A percentile compares a stretch with the other conserved stretches of the same genome.
These are phyloP conservation scores for Pseudorasbora parva DNA, from an alignment of 2,113 vertebrate species.

Conservation along the genomic window DNA sequence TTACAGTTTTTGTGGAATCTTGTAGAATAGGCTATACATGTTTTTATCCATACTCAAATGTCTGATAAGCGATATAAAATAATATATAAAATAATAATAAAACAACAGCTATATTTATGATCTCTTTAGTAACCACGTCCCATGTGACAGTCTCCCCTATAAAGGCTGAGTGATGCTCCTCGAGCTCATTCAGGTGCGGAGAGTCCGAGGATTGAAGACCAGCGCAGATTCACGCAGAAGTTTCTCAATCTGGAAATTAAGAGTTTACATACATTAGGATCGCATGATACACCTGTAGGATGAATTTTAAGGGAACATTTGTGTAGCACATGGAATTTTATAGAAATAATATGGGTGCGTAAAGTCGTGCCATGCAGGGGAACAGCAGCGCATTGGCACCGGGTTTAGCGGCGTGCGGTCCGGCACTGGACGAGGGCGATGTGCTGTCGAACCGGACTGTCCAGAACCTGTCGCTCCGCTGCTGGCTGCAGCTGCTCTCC, in stretches of 20 bases:
- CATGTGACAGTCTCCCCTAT: constrained; percentile 33
- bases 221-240: neutral
- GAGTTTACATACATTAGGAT: neutral
- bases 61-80: neutral
- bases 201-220: neutral
- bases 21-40: neutral
- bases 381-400: constrained; percentile 59
- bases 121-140: neutral
- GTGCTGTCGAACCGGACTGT: constrained; percentile 58
- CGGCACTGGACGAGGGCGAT: constrained; percentile 64
- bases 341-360: neutral
- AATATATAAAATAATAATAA: neutral
- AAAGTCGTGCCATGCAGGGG: constrained; percentile 48
- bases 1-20: neutral
- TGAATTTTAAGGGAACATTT: neutral
- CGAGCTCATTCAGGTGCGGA: constrained; percentile 42
- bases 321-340: neutral
- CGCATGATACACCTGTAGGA: neutral
- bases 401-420: constrained; percentile 60
- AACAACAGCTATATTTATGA: neutral
- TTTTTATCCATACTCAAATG: neutral
- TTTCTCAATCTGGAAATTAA: neutral
- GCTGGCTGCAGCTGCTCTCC: constrained; percentile 78
- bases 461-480: constrained; percentile 74
- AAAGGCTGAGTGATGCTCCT: constrained; percentile 18